Evolutionary conservation across 2,888 invertebrate genomes (phyloP).

Genomic region (Ectemnius cavifrons): DNA sequence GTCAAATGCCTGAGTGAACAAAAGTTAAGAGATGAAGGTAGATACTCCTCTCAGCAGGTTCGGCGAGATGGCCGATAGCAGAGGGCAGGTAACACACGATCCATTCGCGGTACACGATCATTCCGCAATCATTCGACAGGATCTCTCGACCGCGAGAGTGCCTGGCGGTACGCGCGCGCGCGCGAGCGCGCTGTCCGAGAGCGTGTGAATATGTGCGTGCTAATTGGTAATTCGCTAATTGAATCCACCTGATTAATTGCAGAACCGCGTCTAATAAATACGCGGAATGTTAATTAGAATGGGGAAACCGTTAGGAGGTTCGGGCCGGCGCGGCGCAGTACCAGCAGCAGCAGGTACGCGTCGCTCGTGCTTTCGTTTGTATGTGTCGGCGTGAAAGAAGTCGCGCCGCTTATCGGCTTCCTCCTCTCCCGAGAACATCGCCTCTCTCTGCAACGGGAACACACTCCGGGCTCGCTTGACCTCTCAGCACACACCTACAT

Average conservation of each 20-base stretch:
- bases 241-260: slow-evolving; percentile 75
- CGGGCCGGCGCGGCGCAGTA: slow-evolving; percentile 26
- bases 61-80: neutral
- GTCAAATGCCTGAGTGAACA: too few species aligned
- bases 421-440: slow-evolving; percentile 31
- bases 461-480: slow-evolving; percentile 6
- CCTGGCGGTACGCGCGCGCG: slow-evolving; percentile 12
- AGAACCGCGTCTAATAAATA: slow-evolving; percentile 73
- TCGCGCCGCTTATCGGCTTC: slow-evolving; percentile 52
- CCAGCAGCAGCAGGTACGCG: slow-evolving; percentile 34
- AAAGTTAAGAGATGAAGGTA: neutral
- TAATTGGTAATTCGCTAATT: slow-evolving; percentile 76
- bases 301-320: slow-evolving; percentile 58
- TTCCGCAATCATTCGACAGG: slow-evolving; percentile 66
- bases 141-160: slow-evolving; percentile 46
- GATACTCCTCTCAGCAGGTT: neutral
- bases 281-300: slow-evolving; percentile 68
- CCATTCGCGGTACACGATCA: slow-evolving; percentile 59
- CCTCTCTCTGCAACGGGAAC: neutral
- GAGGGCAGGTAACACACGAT: neutral
- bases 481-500: slow-evolving; percentile 13
- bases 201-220: slow-evolving; percentile 68
- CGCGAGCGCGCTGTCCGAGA: slow-evolving; percentile 48
- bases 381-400: slow-evolving; percentile 46
- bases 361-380: slow-evolving; percentile 39